These are phyloP conservation scores for Bovichtus diacanthus DNA, from an alignment of 2,797 vertebrate species.

Conservation along the genomic window DNA sequence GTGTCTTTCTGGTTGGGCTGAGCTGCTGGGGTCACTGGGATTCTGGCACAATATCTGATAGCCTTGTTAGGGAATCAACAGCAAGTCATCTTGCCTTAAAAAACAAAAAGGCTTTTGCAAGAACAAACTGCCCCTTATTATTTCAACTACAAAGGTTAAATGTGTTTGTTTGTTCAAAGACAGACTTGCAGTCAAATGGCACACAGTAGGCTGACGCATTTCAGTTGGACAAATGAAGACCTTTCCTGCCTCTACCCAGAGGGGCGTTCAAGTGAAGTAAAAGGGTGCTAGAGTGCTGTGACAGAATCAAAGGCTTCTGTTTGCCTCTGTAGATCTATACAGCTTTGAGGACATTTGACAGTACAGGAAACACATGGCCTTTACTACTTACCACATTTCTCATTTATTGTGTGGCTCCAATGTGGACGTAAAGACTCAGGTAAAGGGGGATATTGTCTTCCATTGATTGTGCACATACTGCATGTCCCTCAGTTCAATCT, in stretches of 20 bases:
- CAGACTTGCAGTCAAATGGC: constrained; percentile 70
- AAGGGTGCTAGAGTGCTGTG: constrained; percentile 61
- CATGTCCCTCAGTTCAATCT: constrained; percentile 24
- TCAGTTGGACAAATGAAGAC: constrained; percentile 70
- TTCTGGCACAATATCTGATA: constrained; percentile 47
- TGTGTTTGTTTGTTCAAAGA: constrained; percentile 70
- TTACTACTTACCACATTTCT: constrained; percentile 47
- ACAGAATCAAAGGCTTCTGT: constrained; percentile 70
- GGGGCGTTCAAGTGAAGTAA: constrained; percentile 62
- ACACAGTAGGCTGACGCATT: constrained; percentile 62
- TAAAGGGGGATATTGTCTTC: constrained; percentile 48
- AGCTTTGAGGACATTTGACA: constrained; percentile 67
- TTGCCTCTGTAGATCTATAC: constrained; percentile 69
- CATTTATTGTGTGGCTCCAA: constrained; percentile 40
- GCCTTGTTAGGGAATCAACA: constrained; percentile 61
- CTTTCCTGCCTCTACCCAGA: constrained; percentile 64
- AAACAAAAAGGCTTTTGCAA: constrained; percentile 54
- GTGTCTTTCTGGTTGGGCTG: constrained; percentile 31
- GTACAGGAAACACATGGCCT: constrained; percentile 65
- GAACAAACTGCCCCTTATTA: constrained; percentile 69
- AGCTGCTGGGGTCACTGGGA: constrained; percentile 44
- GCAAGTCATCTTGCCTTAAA: constrained; percentile 49
- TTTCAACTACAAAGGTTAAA: constrained; percentile 79
- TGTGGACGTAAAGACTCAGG: constrained; percentile 24
- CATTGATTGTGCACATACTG: constrained; percentile 31